Conservation (phyloP, 1,140 invertebrate genomes). For the Diorhabda carinulata region DNA sequence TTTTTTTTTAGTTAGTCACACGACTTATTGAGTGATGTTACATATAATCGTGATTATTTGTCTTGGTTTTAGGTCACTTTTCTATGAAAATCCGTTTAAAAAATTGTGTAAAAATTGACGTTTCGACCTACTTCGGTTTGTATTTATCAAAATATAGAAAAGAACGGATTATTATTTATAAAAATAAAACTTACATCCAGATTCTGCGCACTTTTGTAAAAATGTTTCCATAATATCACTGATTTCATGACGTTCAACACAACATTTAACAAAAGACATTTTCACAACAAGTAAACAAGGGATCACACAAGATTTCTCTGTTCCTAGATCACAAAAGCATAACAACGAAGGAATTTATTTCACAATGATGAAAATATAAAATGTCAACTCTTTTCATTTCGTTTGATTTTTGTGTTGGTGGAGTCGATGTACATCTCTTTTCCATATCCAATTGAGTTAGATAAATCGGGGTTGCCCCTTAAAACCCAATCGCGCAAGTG, state of each 20-base stretch:
- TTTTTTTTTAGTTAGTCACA: background rate
- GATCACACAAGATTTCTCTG: background rate
- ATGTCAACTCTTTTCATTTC: too few relatives aligned
- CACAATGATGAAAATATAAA: background rate
- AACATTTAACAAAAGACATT: constrained; percentile 73
- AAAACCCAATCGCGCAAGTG: too few relatives aligned
- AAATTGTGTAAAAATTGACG: background rate
- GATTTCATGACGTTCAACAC: constrained; percentile 67
- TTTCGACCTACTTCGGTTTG: background rate
- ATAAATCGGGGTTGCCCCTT: too few relatives aligned
- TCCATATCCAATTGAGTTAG: too few relatives aligned
- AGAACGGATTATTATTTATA: background rate
- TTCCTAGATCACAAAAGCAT: background rate
- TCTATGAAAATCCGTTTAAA: background rate
- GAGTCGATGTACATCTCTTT: too few relatives aligned
- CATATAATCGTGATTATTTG: background rate
- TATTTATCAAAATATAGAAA: background rate
- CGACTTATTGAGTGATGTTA: background rate
- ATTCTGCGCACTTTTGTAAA: constrained; percentile 60
- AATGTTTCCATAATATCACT: constrained; percentile 70
- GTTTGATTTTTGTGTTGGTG: too few relatives aligned
- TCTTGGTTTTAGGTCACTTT: background rate
- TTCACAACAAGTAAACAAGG: constrained; percentile 17
- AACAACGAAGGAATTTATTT: background rate
- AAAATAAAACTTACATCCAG: constrained; percentile 8